Conservation (phyloP, 2,888 invertebrate species). For the Bellardia bayeri region DNA sequence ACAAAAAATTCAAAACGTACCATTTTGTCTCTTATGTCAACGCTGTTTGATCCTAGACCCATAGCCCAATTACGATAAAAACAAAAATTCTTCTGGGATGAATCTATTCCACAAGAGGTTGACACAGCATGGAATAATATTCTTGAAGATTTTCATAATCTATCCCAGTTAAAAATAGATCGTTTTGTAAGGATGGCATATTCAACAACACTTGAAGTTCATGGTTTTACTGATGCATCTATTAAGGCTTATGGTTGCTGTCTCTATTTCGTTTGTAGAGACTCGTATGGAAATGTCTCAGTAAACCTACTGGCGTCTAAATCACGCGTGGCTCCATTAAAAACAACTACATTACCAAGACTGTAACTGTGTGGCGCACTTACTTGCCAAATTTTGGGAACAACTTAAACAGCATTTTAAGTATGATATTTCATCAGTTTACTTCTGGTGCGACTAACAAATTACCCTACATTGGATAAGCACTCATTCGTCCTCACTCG, state of each 20-base stretch:
- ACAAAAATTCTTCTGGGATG: constrained; percentile 54
- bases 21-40: constrained; percentile 37
- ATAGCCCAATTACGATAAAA: constrained; percentile 10
- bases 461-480: constrained; percentile 68
- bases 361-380: constrained; percentile 67
- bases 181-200: constrained; percentile 42
- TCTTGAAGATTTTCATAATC: constrained; percentile 19
- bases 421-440: neutral
- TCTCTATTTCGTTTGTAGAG: constrained; percentile 52
- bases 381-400: constrained; percentile 61
- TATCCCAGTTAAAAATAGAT: neutral
- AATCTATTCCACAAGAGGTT: constrained; percentile 36
- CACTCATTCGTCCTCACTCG: constrained; percentile 47
- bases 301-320: constrained; percentile 62
- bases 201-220: constrained; percentile 41
- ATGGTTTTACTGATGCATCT: constrained; percentile 66
- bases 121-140: constrained; percentile 36
- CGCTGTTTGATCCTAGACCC: constrained; percentile 33
- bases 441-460: constrained; percentile 67
- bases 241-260: constrained; percentile 66
- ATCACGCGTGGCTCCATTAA: constrained; percentile 69
- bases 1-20: constrained; percentile 11
- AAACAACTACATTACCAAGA: constrained; percentile 63
- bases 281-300: constrained; percentile 13
- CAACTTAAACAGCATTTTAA: constrained; percentile 20